Percentiles rank a stretch among this genome's conserved stretches.
phyloP scores from a whole-genome alignment of 2,888 invertebrate species.

The Torymus aiolomorphi region DNA sequence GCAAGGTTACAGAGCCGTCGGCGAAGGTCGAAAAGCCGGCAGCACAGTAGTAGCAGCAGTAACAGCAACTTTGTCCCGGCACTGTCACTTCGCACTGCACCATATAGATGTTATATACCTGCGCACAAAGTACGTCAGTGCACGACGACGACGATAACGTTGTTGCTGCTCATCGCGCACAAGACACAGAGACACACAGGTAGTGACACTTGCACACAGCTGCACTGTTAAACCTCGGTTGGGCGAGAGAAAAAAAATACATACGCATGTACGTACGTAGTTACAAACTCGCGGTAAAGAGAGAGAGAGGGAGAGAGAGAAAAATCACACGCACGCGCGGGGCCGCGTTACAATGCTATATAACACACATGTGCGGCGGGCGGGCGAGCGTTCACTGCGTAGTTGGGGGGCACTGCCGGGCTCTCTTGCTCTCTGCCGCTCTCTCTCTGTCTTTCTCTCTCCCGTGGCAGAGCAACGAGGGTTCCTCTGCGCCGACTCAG shows the following conservation, averaged over 20 bases:
- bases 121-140: not conserved
- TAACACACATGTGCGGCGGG: conserved; percentile 28
- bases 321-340: not conserved
- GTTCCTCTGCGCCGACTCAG: too few species aligned
- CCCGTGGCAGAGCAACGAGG: too few species aligned
- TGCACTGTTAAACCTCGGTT: too few species aligned
- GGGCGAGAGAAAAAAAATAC: too few species aligned
- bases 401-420: conserved; percentile 46
- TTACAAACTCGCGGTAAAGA: too few species aligned
- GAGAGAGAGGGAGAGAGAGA: not conserved
- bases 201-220: too few species aligned
- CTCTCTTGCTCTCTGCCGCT: conserved; percentile 7
- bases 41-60: not conserved
- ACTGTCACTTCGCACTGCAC: too few species aligned
- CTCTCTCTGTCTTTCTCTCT: not conserved
- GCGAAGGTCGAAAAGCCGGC: conserved; percentile 31
- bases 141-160: not conserved
- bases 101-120: not conserved
- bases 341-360: not conserved
- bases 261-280: too few species aligned
- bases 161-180: not conserved
- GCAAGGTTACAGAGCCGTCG: conserved; percentile 11
- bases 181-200: too few species aligned
- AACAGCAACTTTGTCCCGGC: too few species aligned
- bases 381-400: conserved; percentile 52